Percentiles rank a stretch among this genome's conserved stretches.
These are phyloP conservation scores for Notospermus geniculatus DNA, from an alignment of 1,140 invertebrate species.

Conservation along the genomic window DNA sequence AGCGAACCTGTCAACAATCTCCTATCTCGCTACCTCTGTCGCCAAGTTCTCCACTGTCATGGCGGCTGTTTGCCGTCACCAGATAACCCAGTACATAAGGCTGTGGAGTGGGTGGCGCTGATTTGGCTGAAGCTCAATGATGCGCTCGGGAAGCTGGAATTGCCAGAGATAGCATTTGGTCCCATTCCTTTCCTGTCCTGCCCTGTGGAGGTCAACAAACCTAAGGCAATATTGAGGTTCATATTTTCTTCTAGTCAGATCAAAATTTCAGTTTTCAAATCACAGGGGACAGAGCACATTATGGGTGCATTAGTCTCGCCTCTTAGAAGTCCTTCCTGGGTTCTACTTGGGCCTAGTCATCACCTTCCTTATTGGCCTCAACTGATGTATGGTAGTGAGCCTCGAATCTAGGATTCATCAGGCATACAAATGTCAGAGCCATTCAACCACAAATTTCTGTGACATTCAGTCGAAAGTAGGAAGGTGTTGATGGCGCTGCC, in stretches of 20 bases:
- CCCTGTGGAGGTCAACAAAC: constrained; percentile 43
- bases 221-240: constrained; percentile 39
- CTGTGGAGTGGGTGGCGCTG: constrained; percentile 49
- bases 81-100: constrained; percentile 38
- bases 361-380: no score
- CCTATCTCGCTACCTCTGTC: constrained; percentile 43
- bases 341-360: background rate
- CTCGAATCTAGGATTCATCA: no score
- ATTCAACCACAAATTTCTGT: no score
- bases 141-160: constrained; percentile 45
- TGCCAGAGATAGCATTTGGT: constrained; percentile 46
- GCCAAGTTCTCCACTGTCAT: constrained; percentile 36
- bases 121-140: constrained; percentile 53
- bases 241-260: no score
- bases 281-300: no score
- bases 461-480: no score
- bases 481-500: no score
- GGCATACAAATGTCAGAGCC: no score
- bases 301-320: no score
- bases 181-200: constrained; percentile 48
- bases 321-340: no score
- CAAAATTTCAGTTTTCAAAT: no score
- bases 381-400: no score
- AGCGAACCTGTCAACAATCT: constrained; percentile 46
- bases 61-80: constrained; percentile 34